Percentiles rank a stretch among this genome's conserved stretches.
phyloP scores from a whole-genome alignment of 1,140 invertebrate genomes.

The Eriocheir sinensis region DNA sequence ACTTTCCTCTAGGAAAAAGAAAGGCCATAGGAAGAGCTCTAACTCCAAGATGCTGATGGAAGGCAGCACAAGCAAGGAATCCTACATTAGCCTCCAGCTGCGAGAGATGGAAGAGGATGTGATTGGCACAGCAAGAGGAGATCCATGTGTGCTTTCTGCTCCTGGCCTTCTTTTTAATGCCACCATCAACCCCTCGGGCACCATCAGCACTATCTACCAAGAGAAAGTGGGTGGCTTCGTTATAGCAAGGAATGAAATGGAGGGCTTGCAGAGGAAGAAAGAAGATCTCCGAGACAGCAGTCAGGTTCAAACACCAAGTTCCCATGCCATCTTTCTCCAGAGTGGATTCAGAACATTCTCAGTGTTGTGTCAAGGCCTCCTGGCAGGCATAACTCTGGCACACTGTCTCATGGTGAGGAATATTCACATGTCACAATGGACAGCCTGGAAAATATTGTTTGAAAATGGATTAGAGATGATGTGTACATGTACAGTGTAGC shows the following conservation, averaged over 20 bases:
- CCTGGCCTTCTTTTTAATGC: slow-evolving; percentile 45
- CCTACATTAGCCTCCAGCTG: slow-evolving; percentile 65
- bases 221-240: slow-evolving; percentile 68
- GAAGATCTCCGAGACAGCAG: slow-evolving; percentile 63
- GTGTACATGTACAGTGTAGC: too few species aligned
- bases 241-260: slow-evolving; percentile 41
- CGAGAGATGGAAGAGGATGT: slow-evolving; percentile 64
- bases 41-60: slow-evolving; percentile 14
- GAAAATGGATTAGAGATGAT: neutral
- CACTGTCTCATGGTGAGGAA: slow-evolving; percentile 77
- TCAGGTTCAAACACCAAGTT: slow-evolving; percentile 45
- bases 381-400: slow-evolving; percentile 76
- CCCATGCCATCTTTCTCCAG: slow-evolving; percentile 74
- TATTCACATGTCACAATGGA: too few species aligned
- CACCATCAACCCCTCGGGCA: neutral
- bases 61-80: slow-evolving; percentile 58
- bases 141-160: slow-evolving; percentile 18
- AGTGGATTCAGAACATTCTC: slow-evolving; percentile 78
- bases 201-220: slow-evolving; percentile 60
- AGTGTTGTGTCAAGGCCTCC: slow-evolving; percentile 75
- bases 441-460: neutral
- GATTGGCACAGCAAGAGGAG: slow-evolving; percentile 34
- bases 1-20: slow-evolving; percentile 48
- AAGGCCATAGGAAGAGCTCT: neutral
- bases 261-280: slow-evolving; percentile 50